Conservation (phyloP, 64 coral and sea anemone genomes). For the Stylophora pistillata region DNA sequence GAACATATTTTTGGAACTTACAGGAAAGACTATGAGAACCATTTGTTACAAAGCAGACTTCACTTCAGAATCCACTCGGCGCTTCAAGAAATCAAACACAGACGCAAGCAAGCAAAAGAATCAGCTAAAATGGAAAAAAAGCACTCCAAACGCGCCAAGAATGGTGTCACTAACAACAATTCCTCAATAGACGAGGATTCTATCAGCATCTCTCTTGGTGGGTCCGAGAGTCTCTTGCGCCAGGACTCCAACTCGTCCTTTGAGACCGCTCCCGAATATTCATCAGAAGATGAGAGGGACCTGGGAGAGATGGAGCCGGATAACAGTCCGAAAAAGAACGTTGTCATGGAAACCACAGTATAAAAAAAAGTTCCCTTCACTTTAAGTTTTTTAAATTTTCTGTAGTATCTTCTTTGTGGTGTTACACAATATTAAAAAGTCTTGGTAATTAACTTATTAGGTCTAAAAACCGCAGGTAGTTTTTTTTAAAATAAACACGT, state of each 20-base stretch:
- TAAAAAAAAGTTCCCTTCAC: neutral
- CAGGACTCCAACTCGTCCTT: constrained; percentile 4
- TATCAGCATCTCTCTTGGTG: constrained; percentile 2
- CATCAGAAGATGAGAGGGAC: constrained; percentile 6
- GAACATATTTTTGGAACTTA: neutral
- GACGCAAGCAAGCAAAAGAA: constrained; percentile 42
- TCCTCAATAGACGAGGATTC: neutral
- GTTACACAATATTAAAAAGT: too few species aligned
- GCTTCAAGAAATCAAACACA: constrained; percentile 75
- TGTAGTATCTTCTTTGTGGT: neutral
- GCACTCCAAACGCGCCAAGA: constrained; percentile 9
- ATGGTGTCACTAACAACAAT: neutral
- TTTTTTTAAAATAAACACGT: too few species aligned
- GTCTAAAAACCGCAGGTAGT: too few species aligned
- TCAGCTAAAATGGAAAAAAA: constrained; percentile 17
- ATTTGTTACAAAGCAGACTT: constrained; percentile 89
- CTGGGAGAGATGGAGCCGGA: neutral
- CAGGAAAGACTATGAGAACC: constrained; percentile 91
- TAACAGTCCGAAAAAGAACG: neutral
- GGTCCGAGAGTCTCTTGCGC: neutral
- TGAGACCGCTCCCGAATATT: constrained; percentile 34
- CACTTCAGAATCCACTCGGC: constrained; percentile 90
- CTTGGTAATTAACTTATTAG: too few species aligned
- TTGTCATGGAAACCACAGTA: neutral
- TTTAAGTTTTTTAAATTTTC: neutral